Evolutionary conservation across 2,888 invertebrate genomes (phyloP), one percentile per base, ranked within the genome.

Genomic region (Noctua janthe): DNA sequence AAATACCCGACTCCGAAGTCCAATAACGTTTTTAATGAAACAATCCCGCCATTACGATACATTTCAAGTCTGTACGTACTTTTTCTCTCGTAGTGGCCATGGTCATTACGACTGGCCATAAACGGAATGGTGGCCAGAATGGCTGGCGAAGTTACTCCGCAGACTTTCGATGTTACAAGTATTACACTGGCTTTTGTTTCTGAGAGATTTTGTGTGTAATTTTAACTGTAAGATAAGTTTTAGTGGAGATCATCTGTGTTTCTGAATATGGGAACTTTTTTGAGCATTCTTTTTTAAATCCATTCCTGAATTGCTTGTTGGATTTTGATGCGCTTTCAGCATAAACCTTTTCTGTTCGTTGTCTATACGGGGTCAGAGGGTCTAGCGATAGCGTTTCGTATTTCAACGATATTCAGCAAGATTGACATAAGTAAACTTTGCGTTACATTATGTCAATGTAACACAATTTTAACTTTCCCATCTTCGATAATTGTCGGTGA

Each of bases 81-180:
- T 94, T 94, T 88, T 94, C 94, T 91, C 85, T 90, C 91, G 87
- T 89, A 92, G 91, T 91, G 23, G 64, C 54, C 13, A 75, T 29
- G 92, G 90, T 93, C 92, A 93, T 94, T 94, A 94, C 92, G 93
- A 89, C 85, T 84, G 92, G 92, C 91, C 90, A 94, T 95, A 94
- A 95, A 95, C 88, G 92, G 92, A 95, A 95, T 93, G 93, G 92
- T 90, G 91, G 74, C 90, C 89, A 91, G 90, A 94, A 94, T 91
- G 93, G 87, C 91, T 91, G 88, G 80, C 91, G 83, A 92, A 92
- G 91, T 93, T 93, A 92, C 94, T 93, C 94, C 91, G 91, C 92
- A 89, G 92, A 92, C 90, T 92, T 93, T 91, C 92, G 90, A 94
- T 94, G 93, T 90, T 91, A 89, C 69, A 17, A n/a, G 69, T 69